Evolutionary conservation across 2,888 invertebrate genomes (phyloP), one percentile per base, ranked within the genome.

Genomic region (Napeogenes inachia): DNA sequence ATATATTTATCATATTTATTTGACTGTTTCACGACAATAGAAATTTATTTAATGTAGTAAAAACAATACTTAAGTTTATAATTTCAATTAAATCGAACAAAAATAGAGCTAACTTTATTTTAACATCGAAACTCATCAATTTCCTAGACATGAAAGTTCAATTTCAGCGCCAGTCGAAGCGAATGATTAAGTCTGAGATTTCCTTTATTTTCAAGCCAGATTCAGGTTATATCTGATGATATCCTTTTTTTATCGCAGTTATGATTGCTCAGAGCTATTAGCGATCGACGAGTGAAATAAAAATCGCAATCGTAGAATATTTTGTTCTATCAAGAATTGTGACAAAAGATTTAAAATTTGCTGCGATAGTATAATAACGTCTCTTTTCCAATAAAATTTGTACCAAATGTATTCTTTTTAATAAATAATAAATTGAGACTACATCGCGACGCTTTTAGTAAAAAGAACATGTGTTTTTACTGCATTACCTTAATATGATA

Each of bases 131-230:
- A 66, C 66, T 70, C 67, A 68, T 71, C 70, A 69, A 71, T 70
- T 71, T 69, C 65, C 65, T 61, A 64, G 67, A 69, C 68, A 70
- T 68, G 70, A 68, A 67, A 67, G 71, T 70, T 68, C 71, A 71
- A 70, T 72, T 70, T 69, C 61, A 68, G 70, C 64, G 64, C 63
- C 70, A 70, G 68, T 60, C 67, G 72, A 67, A 70, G 70, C 71
- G 69, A 62, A 69, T 71, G 72, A 70, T 71, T 70, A 71, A 66
- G 65, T 64, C 68, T 68, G 35, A 64, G 63, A 61, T 66, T 67
- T 70, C 54, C 65, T 69, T 69, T 68, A 66, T 68, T 69, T 69
- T 68, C 59, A 61, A 63, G 42, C 68, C 63, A 61, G 59, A 63
- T 61, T 56, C 60, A 57, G 64, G 60, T 65, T 57, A 66, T 59